Evolutionary conservation across 2,888 invertebrate species (phyloP).

Genomic region (Petrolisthes manimaculis): DNA sequence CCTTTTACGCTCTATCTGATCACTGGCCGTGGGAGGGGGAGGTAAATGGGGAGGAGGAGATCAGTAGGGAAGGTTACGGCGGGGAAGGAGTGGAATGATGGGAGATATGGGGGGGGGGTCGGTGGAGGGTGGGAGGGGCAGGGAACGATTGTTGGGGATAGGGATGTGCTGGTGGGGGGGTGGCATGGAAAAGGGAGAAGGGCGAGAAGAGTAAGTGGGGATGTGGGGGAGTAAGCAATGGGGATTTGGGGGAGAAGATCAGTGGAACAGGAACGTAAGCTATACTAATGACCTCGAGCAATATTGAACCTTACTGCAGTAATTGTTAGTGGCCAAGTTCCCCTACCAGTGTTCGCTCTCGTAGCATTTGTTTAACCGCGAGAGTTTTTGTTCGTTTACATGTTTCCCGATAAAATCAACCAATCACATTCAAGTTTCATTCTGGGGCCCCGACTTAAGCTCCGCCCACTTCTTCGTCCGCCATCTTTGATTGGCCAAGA

Average conservation of each 20-base stretch:
- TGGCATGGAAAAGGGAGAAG: background rate
- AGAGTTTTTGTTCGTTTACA: conserved; percentile 50
- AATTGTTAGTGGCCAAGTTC: conserved; percentile 33
- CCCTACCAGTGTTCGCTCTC: too few species aligned
- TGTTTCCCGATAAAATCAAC: conserved; percentile 53
- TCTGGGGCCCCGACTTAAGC: conserved; percentile 42
- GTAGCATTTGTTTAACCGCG: conserved; percentile 1
- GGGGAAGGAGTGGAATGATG: background rate
- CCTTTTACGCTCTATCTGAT: conserved; percentile 52
- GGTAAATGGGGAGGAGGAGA: background rate
- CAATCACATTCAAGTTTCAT: conserved; percentile 58
- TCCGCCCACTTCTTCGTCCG: conserved; percentile 47
- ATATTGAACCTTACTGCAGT: conserved; percentile 19
- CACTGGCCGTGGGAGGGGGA: background rate
- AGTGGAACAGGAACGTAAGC: too few species aligned
- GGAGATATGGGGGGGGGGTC: background rate
- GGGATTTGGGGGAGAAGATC: too few species aligned
- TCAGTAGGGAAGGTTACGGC: background rate
- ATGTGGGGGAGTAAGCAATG: too few species aligned
- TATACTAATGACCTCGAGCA: too few species aligned
- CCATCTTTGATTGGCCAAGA: conserved; percentile 49
- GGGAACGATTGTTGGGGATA: conserved; percentile 6
- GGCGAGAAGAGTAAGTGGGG: background rate
- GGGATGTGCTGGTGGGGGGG: background rate
- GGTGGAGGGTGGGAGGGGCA: background rate